Base-by-base conservation (phyloP, 2,113 vertebrate species). In the Macrotus californicus region DNA sequence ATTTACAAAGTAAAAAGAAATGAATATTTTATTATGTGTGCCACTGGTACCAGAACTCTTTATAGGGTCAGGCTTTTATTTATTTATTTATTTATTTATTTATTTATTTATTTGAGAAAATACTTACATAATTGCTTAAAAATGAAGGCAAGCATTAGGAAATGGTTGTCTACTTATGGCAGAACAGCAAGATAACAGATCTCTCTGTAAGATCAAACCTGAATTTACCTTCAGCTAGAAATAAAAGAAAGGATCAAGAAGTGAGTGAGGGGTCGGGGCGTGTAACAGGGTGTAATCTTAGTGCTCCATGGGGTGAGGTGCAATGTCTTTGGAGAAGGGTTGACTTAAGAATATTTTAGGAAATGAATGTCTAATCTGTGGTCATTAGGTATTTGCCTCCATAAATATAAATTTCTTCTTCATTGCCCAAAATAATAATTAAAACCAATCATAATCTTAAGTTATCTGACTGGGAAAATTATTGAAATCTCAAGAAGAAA, bases 191-290 rank as follows among this genome's bases (percentile, higher is more conserved):
- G 64, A 15, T 29, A 8, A 19, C 13, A 41, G 14, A 39, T n/a
- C 43, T 67, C 31, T 64, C 29, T 52, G 22, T 67, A 46, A 46
- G 29, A 50, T 48, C 52, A 72, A 61, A 39, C 48, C n/a, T 87
- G 6, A 15, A 59, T 52, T 8, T n/a, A 36, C 31, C 59, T 81
- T 79, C 82, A 50, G 18, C 46, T 3, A 9, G 13, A 34, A 34
- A 73, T 82, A 39, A 29, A 31, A 31, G 36, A 66, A 56, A 48
- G 34, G 39, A n/a, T 29, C 0, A 46, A 59, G 34, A 14, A 0
- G 11, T 12, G 0, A 56, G 2, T 2, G 18, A 10, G 3, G 36
- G 2, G 11, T 0, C 22, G 11, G 31, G 15, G 11, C 29, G 8
- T 54, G 14, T 5, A 4, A 21, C 29, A 24, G 11, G 16, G 24